Evolutionary conservation across 2,113 vertebrate species (phyloP).

Genomic region (Oenanthe melanoleuca): DNA sequence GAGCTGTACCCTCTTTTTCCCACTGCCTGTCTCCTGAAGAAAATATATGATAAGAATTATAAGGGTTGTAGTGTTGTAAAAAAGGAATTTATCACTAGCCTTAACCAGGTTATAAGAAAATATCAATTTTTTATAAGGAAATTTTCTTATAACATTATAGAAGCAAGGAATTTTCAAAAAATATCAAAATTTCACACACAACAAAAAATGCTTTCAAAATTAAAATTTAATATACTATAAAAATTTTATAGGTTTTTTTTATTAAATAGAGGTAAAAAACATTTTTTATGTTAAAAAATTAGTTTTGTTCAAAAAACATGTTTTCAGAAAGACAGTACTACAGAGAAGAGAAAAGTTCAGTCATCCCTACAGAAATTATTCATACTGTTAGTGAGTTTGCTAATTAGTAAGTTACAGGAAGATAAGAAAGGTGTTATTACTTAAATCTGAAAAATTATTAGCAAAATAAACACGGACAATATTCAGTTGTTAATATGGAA

Average conservation of each 20-base stretch:
- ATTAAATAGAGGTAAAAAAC: not conserved
- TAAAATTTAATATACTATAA: not conserved
- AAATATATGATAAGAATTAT: not conserved
- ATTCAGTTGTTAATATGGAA: not conserved
- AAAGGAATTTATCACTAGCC: not conserved
- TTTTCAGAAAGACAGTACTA: not conserved
- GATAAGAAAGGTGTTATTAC: not conserved
- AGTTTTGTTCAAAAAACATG: not conserved
- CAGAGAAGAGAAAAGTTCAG: not conserved
- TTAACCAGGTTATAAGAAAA: not conserved
- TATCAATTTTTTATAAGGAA: not conserved
- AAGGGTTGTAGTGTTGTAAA: not conserved
- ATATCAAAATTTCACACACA: not conserved
- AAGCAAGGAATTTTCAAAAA: not conserved
- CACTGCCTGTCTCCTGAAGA: not conserved
- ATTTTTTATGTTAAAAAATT: not conserved
- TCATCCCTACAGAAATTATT: not conserved
- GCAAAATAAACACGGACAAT: not conserved
- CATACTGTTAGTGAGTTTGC: not conserved
- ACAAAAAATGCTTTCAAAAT: not conserved
- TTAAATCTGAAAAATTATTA: not conserved
- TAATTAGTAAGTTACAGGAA: not conserved
- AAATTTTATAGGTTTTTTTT: not conserved
- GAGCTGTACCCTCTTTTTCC: not conserved
- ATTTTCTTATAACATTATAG: not conserved